These are phyloP conservation scores for Acanthiza pusilla DNA, from an alignment of 2,797 vertebrate genomes.

Conservation along the genomic window DNA sequence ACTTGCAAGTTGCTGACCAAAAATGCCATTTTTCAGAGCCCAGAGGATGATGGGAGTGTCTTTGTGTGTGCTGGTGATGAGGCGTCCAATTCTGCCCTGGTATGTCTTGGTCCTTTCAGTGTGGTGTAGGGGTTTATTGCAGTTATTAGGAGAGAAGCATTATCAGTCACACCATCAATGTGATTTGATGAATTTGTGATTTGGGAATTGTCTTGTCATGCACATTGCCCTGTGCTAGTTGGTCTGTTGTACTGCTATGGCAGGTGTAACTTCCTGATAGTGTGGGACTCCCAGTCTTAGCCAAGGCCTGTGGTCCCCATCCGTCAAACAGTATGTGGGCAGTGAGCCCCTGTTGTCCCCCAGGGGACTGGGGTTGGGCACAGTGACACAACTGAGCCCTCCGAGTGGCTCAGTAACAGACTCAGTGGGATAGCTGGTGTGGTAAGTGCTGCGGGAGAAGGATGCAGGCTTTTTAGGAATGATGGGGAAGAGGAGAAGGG, in stretches of 20 bases:
- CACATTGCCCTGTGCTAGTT: neutral
- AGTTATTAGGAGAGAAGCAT: neutral
- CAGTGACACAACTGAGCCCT: neutral
- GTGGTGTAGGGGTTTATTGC: neutral
- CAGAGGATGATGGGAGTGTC: constrained; percentile 73
- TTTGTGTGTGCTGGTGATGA: constrained; percentile 95
- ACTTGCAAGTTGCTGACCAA: constrained; percentile 93
- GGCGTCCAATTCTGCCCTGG: constrained; percentile 89
- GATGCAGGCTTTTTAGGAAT: neutral
- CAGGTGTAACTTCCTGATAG: neutral
- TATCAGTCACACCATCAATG: neutral
- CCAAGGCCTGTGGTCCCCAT: neutral
- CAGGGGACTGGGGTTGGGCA: neutral
- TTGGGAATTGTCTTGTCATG: neutral
- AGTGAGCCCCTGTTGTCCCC: neutral
- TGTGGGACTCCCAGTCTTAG: rapidly evolving
- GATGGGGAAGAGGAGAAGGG: neutral
- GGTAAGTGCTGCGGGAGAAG: rapidly evolving
- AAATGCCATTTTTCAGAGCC: constrained; percentile 88
- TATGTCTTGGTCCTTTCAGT: constrained; percentile 5
- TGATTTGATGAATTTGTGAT: neutral
- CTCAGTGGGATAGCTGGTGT: neutral
- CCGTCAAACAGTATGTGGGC: neutral
- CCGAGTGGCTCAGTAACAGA: neutral
- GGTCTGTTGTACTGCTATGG: neutral